A percentile compares a stretch with the other conserved stretches of the same genome.
Evolutionary conservation across 2,888 invertebrate species (phyloP).

Genomic region (Himalopsyche japonica): DNA sequence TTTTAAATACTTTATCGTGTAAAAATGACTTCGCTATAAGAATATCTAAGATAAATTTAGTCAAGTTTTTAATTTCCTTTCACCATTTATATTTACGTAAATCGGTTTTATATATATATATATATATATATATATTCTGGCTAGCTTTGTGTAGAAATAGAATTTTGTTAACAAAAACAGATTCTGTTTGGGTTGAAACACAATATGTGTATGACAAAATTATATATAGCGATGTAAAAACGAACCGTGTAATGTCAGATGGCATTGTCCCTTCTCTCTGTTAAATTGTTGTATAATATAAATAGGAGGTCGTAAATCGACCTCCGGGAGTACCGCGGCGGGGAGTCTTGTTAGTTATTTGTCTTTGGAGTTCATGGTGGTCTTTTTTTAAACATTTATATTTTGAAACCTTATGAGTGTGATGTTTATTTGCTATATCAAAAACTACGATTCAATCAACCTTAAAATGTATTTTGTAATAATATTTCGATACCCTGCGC

Average conservation of each 20-base stretch:
- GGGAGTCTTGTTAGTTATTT: constrained; percentile 30
- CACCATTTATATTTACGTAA: too few relatives aligned
- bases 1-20: too few relatives aligned
- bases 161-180: background rate
- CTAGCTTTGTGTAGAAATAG: too few relatives aligned
- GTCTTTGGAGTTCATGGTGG: constrained; percentile 18
- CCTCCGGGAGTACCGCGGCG: constrained; percentile 7
- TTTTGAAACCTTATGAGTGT: constrained; percentile 8
- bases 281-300: constrained; percentile 16
- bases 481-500: too few relatives aligned
- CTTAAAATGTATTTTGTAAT: background rate
- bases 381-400: constrained; percentile 21
- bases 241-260: constrained; percentile 6
- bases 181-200: background rate
- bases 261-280: background rate
- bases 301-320: constrained; percentile 28
- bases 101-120: too few relatives aligned
- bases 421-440: background rate
- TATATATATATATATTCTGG: too few relatives aligned
- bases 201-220: background rate
- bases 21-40: too few relatives aligned
- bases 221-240: background rate
- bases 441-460: background rate
- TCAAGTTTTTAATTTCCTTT: too few relatives aligned
- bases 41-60: too few relatives aligned